Evolutionary conservation across 2,113 vertebrate species (phyloP), one percentile per base, ranked within the genome.

Genomic region (Mormyrus lacerda): DNA sequence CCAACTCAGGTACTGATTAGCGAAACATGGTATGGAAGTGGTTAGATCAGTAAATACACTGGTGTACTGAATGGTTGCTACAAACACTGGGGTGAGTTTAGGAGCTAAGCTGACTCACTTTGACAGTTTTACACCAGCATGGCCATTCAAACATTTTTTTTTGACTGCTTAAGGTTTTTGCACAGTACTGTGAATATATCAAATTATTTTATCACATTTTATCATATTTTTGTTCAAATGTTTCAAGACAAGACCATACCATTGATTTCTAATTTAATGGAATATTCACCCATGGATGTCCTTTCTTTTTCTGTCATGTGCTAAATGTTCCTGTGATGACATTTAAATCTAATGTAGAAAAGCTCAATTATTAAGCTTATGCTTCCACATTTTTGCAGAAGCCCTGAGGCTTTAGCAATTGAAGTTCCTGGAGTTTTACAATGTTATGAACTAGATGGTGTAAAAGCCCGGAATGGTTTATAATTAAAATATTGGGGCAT

Each of bases 401-500:
- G 50, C 17, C 47, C 50, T 1, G 45, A 19, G 48, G 50, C 15
- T 55, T n/a, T n/a, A 50, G 39, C 1, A n/a, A n/a, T 15, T 45
- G 50, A 19, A 42, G 79, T 53, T 79, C 73, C 10, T n/a, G 42
- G 47, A 31, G 42, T 69, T 58, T 48, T 88, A 58, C 65, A 47
- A 42, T 73, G 45, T 31, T 85, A 51, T 87, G 31, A 42, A 50
- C 88, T 51, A 83, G 31, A 79, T 55, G 73, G n/a, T 79, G 27
- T 24, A 19, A 89, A 44, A 82, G 47, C 73, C 69, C n/a, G 73
- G 47, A 51, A 89, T 13, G n/a, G 65, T 17, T n/a, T 21, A 24
- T 50, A 42, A 89, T 89, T 86, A 69, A 69, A 89, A 89, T 86
- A 35, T 79, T 31, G 83, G 21, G 35, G 44, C 55, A 86, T 86